These are phyloP conservation scores for Masticophis lateralis DNA, from an alignment of 2,797 vertebrate species.

Conservation along the genomic window DNA sequence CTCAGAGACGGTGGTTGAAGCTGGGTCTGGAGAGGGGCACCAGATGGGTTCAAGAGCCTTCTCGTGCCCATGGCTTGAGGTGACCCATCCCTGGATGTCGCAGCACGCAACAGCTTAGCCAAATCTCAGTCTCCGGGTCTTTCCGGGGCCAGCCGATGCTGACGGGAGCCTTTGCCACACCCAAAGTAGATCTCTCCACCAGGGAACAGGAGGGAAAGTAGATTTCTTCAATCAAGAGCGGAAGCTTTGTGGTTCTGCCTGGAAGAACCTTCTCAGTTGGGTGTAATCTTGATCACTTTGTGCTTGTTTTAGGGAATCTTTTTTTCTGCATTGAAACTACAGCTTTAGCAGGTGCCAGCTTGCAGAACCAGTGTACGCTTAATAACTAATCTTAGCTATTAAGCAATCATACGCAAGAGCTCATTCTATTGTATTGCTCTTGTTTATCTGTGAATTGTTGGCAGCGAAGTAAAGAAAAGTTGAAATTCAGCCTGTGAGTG, in stretches of 20 bases:
- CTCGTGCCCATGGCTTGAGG: neutral
- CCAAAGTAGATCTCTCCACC: neutral
- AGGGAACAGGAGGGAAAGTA: neutral
- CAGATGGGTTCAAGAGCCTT: neutral
- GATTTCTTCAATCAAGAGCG: neutral
- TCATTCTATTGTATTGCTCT: neutral
- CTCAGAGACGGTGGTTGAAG: neutral
- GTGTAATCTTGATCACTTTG: neutral
- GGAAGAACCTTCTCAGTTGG: neutral
- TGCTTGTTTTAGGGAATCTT: neutral
- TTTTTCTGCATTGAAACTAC: neutral
- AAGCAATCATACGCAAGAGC: neutral
- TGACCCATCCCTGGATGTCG: neutral
- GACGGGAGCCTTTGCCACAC: neutral
- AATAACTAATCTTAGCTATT: neutral
- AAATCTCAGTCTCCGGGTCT: neutral
- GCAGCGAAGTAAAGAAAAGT: neutral
- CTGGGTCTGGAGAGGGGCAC: neutral
- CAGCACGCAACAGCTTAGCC: fast-evolving
- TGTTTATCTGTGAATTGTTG: neutral
- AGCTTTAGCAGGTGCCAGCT: neutral
- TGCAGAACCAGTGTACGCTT: neutral
- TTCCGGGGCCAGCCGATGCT: neutral
- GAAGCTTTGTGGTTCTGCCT: neutral
- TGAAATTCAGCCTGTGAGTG: neutral